Percentiles rank a stretch among this genome's conserved stretches.
phyloP scores from a whole-genome alignment of 2,113 vertebrate genomes.

The Pomatorhinus ruficollis region DNA sequence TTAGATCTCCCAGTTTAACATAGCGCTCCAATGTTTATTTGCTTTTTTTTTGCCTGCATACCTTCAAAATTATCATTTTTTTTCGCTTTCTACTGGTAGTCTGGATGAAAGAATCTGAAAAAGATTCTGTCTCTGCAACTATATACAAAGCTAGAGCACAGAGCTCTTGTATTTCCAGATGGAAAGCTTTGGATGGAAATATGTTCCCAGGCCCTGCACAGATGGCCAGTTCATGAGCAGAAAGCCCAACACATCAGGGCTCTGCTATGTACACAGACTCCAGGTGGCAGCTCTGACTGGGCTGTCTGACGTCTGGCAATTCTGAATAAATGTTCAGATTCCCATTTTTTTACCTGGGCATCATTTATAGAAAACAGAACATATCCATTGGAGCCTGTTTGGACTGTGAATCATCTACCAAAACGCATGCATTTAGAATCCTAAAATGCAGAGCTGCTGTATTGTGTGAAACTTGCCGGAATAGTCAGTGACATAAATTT shows the following conservation, averaged over 20 bases:
- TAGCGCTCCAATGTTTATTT: not conserved
- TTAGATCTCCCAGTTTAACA: not conserved
- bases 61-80: not conserved
- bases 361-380: not conserved
- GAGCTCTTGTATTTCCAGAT: constrained; percentile 14
- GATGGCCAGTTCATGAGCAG: constrained; percentile 25
- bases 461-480: not conserved
- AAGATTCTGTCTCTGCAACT: not conserved
- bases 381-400: not conserved
- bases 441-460: not conserved
- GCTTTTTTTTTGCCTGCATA: not conserved
- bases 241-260: not conserved
- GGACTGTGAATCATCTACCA: not conserved
- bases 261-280: not conserved
- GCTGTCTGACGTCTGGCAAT: not conserved
- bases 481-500: not conserved
- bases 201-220: not conserved
- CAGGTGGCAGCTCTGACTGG: not conserved
- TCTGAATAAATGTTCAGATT: not conserved
- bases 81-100: not conserved
- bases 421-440: not conserved
- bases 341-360: not conserved
- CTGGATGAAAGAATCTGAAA: not conserved
- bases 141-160: not conserved
- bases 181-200: constrained; percentile 10